phyloP scores from a whole-genome alignment of 1,140 invertebrate genomes.

The Drosophila azteca region DNA sequence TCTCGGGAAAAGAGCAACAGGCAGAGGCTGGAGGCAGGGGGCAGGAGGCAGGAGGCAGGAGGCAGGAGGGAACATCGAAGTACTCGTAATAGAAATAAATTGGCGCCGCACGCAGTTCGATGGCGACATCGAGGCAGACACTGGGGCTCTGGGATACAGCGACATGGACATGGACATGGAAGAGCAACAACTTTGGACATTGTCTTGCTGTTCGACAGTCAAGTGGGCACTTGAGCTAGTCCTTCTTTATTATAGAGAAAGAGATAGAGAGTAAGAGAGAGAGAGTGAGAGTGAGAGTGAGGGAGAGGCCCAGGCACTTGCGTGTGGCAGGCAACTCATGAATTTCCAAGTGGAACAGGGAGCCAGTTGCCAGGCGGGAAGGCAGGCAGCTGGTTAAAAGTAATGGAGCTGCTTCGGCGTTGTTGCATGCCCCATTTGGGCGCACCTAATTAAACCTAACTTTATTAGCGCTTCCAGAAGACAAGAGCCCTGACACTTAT shows the following conservation, averaged over 20 bases:
- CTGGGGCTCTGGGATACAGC: constrained; percentile 14
- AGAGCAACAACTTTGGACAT: constrained; percentile 27
- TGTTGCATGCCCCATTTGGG: constrained; percentile 63
- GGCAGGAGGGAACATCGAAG: constrained; percentile 12
- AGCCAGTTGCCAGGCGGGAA: constrained; percentile 53
- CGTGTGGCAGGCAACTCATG: constrained; percentile 57
- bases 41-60: constrained; percentile 10
- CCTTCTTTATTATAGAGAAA: not conserved
- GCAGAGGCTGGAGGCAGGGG: constrained; percentile 4
- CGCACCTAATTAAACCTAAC: constrained; percentile 77
- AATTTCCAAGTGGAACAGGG: constrained; percentile 61
- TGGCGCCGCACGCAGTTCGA: constrained; percentile 67
- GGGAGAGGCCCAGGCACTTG: constrained; percentile 11
- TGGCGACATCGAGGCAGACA: constrained; percentile 53
- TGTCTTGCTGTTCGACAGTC: constrained; percentile 55
- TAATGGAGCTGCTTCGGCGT: constrained; percentile 39
- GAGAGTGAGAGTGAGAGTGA: not conserved
- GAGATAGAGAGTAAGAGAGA: too few species aligned
- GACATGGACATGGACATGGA: constrained; percentile 5
- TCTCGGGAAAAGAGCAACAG: constrained; percentile 43
- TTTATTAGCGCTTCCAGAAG: constrained; percentile 70
- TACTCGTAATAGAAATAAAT: constrained; percentile 72
- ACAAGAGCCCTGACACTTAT: constrained; percentile 1
- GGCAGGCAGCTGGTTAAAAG: constrained; percentile 61
- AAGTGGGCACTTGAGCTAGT: constrained; percentile 65